Conservation (phyloP, 2,888 invertebrate genomes). For the Amblyjoppa fuscipennis region DNA sequence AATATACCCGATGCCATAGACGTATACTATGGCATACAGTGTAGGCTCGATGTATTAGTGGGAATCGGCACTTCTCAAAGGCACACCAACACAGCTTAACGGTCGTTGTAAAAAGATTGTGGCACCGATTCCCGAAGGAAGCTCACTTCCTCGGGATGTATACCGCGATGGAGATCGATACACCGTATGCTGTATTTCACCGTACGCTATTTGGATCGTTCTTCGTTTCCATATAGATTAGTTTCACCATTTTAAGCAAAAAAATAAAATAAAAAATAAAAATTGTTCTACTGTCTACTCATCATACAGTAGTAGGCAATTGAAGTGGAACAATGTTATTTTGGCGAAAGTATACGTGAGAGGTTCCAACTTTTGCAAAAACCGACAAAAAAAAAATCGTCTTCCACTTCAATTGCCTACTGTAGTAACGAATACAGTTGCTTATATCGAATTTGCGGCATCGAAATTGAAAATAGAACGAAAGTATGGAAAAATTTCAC, state of each 20-base stretch:
- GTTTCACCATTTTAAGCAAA: background rate
- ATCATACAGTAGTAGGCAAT: no score
- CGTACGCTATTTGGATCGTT: background rate
- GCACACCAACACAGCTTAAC: background rate
- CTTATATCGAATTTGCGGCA: no score
- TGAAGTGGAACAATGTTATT: no score
- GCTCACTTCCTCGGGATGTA: slow-evolving; percentile 1
- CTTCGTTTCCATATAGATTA: slow-evolving; percentile 4
- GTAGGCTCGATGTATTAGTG: background rate
- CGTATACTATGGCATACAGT: background rate
- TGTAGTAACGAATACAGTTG: background rate
- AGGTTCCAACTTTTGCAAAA: no score
- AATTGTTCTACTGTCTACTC: no score
- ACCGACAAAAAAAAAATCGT: background rate
- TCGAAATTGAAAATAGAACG: no score
- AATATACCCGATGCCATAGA: slow-evolving; percentile 14
- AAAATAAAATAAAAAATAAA: no score
- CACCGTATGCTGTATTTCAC: background rate
- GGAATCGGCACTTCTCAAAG: slow-evolving; percentile 53
- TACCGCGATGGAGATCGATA: background rate
- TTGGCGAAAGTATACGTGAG: no score
- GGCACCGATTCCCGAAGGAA: slow-evolving; percentile 15
- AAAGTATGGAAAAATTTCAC: background rate
- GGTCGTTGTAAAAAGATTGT: slow-evolving; percentile 4
- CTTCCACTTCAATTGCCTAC: background rate